phyloP scores from a whole-genome alignment of 2,797 vertebrate genomes.

The Coregonus sp. region DNA sequence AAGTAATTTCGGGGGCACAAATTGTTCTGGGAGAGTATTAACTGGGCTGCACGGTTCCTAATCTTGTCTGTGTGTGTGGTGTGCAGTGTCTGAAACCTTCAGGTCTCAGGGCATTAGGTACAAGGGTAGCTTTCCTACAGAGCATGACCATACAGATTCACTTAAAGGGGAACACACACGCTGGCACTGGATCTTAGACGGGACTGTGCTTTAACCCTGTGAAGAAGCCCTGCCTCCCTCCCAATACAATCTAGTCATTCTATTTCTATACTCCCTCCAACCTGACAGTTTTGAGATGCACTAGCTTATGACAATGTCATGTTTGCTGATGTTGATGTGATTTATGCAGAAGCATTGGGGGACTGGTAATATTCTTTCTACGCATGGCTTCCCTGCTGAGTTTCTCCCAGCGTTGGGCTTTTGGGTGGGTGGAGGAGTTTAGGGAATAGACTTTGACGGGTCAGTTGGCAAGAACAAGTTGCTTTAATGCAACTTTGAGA shows the following conservation, averaged over 20 bases:
- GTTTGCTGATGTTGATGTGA: neutral
- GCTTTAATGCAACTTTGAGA: too few species aligned
- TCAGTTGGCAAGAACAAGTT: too few species aligned
- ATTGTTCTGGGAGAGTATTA: neutral
- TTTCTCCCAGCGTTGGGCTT: neutral
- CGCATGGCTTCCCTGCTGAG: neutral
- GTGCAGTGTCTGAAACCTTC: neutral
- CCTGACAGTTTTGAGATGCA: neutral
- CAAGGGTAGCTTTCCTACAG: neutral
- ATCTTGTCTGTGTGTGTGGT: neutral
- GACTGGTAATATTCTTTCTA: neutral
- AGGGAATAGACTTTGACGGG: neutral
- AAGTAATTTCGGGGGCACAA: neutral
- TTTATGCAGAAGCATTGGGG: neutral
- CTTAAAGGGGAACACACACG: neutral
- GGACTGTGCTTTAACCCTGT: neutral
- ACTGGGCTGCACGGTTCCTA: neutral
- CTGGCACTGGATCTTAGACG: neutral
- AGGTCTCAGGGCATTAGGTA: neutral
- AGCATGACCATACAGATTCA: neutral
- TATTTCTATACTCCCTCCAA: neutral
- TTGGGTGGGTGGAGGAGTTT: conserved; percentile 10
- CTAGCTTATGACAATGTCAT: neutral
- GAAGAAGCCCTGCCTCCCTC: neutral
- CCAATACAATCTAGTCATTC: neutral